Base-by-base conservation (phyloP, 2,888 invertebrate genomes). In the Drosophila crucigera region DNA sequence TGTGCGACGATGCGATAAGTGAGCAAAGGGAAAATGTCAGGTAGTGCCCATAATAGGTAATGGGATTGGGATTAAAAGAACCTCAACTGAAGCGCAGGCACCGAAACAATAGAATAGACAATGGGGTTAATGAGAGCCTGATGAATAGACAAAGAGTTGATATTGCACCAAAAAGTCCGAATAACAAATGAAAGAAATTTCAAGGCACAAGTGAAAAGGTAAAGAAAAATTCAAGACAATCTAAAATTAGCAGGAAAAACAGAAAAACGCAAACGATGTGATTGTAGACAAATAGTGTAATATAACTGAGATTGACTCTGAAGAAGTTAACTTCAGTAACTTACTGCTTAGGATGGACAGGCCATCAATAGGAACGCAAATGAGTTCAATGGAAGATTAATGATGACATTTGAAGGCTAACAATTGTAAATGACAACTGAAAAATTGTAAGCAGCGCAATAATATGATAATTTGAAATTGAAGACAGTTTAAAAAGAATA, bases 1-100 rank as follows among this genome's bases (percentile, higher is more conserved):
- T 72, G 78, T 84, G 83, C 84, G 78, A 66, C 78, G 68, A 69
- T 63, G 84, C 83, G 83, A 83, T 86, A 86, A 84, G 69, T 76
- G 71, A 56, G 61, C 47, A 66, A 67, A 50, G 76, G 50, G 53
- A 66, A 76, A 78, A 78, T 80, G 65, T 72, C 78, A 78, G 80
- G 80, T 68, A 73, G 68, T 59, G 54, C 30, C 56, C 54, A 68
- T 68, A 58, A 58, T 67, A 63, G 73, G 61, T 68, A 76, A 73
- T 77, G 66, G 66, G 47, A 63, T 68, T 74, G 74, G 62, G 37
- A 56, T 71, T 62, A 50, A 52, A 58, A 11, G 28, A 43, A 43
- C 5, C 43, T 19, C 3, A 28, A 30, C 4, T 37, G 41, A 49
- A 58, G 33, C 41, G 39, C 49, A 49, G 35, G 22, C 31, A 33